Percentiles rank a stretch among this genome's conserved stretches.
Evolutionary conservation across 2,113 vertebrate species (phyloP).

Genomic region (Lota lota): DNA sequence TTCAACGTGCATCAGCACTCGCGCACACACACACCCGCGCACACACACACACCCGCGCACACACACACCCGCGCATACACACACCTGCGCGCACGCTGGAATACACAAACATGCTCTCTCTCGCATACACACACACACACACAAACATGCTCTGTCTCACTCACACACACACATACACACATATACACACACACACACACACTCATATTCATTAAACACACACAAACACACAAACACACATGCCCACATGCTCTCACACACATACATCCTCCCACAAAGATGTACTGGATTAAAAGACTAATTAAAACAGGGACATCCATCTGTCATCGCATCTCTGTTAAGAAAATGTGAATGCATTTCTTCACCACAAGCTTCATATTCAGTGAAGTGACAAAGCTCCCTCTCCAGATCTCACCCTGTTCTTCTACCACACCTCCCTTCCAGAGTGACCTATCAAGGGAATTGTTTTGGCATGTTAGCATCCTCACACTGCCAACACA

Average conservation of each 20-base stretch:
- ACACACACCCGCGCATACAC: constrained; percentile 12
- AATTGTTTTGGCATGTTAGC: constrained; percentile 31
- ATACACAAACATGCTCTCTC: too few relatives aligned
- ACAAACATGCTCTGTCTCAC: background rate
- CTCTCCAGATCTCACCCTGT: background rate
- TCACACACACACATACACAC: background rate
- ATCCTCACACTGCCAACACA: constrained; percentile 35
- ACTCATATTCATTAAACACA: background rate
- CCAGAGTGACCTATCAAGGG: constrained; percentile 29
- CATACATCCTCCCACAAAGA: constrained; percentile 34
- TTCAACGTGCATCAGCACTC: constrained; percentile 33
- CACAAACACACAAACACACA: background rate
- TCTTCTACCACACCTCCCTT: background rate
- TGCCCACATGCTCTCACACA: background rate
- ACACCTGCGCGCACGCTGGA: too few relatives aligned
- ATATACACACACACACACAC: constrained; percentile 6
- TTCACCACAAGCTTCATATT: background rate
- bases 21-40: constrained; percentile 16
- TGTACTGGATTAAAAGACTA: constrained; percentile 47
- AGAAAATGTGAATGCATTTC: background rate
- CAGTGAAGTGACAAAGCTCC: background rate
- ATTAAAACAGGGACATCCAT: constrained; percentile 66
- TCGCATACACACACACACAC: background rate
- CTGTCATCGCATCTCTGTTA: constrained; percentile 44
- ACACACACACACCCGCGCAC: constrained; percentile 1